Conservation (phyloP, 2,797 vertebrate species). For the Phrynocephalus vlangalii region DNA sequence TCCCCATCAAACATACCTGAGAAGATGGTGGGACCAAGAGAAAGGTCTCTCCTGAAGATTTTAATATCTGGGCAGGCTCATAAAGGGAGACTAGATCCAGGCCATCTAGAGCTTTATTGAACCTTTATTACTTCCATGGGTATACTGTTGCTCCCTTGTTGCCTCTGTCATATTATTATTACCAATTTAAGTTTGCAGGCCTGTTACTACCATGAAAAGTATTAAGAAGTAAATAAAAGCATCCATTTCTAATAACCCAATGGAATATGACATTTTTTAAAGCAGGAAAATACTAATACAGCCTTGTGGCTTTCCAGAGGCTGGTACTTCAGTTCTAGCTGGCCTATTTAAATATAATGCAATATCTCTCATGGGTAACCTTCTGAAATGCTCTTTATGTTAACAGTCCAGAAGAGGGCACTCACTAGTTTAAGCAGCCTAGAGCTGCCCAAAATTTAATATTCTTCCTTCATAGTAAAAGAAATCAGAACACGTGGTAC, state of each 20-base stretch:
- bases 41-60: too few species aligned
- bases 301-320: not conserved
- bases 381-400: constrained; percentile 32
- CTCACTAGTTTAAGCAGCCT: constrained; percentile 33
- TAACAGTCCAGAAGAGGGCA: not conserved
- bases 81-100: too few species aligned
- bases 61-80: too few species aligned
- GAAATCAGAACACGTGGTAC: constrained; percentile 17
- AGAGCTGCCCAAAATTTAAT: constrained; percentile 28
- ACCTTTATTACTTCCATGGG: not conserved
- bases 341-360: constrained; percentile 42
- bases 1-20: too few species aligned
- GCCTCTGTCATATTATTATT: not conserved
- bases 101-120: not conserved
- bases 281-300: not conserved
- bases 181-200: not conserved
- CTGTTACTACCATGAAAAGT: not conserved
- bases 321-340: constrained; percentile 27
- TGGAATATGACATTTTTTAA: not conserved
- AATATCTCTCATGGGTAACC: not conserved
- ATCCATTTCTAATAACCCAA: not conserved
- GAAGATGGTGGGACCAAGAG: too few species aligned
- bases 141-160: not conserved
- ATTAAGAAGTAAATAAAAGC: not conserved
- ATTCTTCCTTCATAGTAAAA: constrained; percentile 41